These are phyloP conservation scores for Gasteruption jaculator DNA, from an alignment of 2,888 invertebrate species.

Conservation along the genomic window DNA sequence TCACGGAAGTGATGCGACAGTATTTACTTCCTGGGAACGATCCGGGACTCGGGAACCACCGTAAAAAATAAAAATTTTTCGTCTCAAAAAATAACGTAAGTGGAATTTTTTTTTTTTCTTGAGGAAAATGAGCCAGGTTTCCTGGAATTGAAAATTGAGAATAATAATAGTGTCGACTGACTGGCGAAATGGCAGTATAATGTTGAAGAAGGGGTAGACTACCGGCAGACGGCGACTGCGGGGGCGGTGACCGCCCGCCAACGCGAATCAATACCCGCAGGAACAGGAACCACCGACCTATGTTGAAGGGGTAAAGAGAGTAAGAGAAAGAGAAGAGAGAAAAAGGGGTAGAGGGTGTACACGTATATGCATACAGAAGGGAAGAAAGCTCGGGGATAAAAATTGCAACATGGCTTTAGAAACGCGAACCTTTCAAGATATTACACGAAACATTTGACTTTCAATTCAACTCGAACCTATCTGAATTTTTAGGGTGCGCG, in stretches of 20 bases:
- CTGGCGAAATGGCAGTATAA: constrained; percentile 40
- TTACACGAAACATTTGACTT: too few species aligned
- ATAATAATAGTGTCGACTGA: too few species aligned
- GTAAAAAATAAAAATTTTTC: too few species aligned
- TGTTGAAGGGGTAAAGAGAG: constrained; percentile 27
- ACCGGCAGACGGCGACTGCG: constrained; percentile 48
- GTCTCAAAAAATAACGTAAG: constrained; percentile 19
- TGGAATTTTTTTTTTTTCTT: constrained; percentile 19
- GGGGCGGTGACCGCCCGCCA: constrained; percentile 52
- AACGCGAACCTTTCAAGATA: too few species aligned
- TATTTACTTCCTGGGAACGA: too few species aligned
- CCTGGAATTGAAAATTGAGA: too few species aligned
- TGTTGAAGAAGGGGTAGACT: constrained; percentile 42
- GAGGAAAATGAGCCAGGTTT: constrained; percentile 11
- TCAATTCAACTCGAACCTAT: too few species aligned
- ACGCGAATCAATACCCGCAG: constrained; percentile 53
- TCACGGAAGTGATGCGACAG: too few species aligned
- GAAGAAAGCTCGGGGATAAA: constrained; percentile 10
- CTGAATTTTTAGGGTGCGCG: too few species aligned
- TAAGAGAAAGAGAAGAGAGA: constrained; percentile 21
- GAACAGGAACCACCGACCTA: constrained; percentile 49
- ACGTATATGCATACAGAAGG: constrained; percentile 14
- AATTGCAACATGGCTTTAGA: too few species aligned
- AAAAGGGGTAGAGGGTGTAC: constrained; percentile 23
- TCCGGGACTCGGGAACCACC: too few species aligned